phyloP scores from a whole-genome alignment of 2,797 vertebrate species.

The Vireo griseus region DNA sequence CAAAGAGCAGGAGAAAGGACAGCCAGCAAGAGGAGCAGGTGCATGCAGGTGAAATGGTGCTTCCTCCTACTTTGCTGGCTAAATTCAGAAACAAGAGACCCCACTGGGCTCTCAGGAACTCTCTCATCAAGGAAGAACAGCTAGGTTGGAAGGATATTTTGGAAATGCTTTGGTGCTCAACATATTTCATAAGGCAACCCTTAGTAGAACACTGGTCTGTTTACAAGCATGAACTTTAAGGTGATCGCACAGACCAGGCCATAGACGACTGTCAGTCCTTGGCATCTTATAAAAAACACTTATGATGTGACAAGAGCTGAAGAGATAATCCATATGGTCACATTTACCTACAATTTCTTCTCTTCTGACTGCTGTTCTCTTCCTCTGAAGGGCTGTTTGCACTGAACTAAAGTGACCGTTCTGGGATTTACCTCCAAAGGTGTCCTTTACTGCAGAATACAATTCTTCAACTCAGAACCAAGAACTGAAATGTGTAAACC shows the following conservation, averaged over 20 bases:
- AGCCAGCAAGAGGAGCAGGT: background rate
- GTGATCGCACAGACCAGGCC: background rate
- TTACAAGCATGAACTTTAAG: background rate
- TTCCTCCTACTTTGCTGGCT: background rate
- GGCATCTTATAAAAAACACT: background rate
- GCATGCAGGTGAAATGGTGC: background rate
- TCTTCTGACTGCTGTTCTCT: background rate
- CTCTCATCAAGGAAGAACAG: background rate
- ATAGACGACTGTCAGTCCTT: background rate
- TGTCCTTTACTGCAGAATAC: background rate
- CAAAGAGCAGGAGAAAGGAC: background rate
- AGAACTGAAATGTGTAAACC: background rate
- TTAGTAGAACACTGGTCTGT: background rate
- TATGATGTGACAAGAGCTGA: background rate
- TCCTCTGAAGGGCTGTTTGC: background rate
- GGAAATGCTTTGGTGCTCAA: slow-evolving; percentile 10
- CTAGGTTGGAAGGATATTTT: background rate
- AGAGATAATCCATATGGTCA: background rate
- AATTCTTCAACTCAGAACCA: background rate
- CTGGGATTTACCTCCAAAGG: background rate
- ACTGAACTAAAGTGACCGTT: background rate
- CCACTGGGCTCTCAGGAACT: background rate
- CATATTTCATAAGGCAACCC: background rate
- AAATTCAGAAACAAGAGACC: background rate
- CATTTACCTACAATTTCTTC: background rate